A percentile compares a stretch with the other conserved stretches of the same genome.
phyloP scores from a whole-genome alignment of 2,888 invertebrate species.

The Sepiola atlantica region DNA sequence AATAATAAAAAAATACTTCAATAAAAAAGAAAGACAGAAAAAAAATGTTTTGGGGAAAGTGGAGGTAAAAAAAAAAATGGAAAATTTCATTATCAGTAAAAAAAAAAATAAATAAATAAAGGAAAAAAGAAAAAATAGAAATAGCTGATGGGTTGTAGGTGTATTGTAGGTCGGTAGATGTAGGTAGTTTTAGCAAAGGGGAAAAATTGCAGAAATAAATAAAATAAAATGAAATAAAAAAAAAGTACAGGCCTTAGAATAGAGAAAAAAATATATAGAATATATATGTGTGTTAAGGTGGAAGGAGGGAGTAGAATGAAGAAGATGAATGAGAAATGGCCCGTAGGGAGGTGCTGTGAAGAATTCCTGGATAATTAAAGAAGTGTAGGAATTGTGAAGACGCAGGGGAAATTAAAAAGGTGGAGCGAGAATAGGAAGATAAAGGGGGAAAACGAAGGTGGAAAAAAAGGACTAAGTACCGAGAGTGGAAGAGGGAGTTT shows the following conservation, averaged over 20 bases:
- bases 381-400: background rate
- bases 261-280: background rate
- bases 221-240: background rate
- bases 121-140: background rate
- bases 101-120: background rate
- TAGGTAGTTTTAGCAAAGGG: background rate
- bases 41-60: background rate
- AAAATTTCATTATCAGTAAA: background rate
- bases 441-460: background rate
- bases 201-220: background rate
- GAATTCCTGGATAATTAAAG: conserved; percentile 32
- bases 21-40: background rate
- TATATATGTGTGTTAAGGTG: background rate
- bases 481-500: background rate
- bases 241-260: background rate
- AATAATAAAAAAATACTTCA: too few relatives aligned
- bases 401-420: background rate
- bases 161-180: background rate
- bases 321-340: background rate
- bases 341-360: background rate
- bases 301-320: background rate
- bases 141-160: background rate
- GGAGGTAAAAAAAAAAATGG: background rate
- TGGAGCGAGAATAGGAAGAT: background rate
- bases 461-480: background rate